Evolutionary conservation across 1,140 invertebrate species (phyloP).

Genomic region (Drosophila lacteicornis): DNA sequence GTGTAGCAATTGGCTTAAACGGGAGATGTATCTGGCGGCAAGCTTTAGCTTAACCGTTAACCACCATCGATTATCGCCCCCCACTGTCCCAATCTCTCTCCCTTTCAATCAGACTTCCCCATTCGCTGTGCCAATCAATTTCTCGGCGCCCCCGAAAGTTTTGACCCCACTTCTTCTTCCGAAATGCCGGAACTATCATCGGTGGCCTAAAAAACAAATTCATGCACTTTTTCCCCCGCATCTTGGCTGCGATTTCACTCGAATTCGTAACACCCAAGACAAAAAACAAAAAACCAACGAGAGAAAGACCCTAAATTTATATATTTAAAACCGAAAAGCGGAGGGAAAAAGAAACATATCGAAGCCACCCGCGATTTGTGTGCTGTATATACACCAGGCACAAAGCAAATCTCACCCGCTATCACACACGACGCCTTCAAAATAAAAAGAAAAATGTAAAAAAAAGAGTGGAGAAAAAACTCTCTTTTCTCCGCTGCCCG

Average conservation of each 20-base stretch:
- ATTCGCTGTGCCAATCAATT: conserved; percentile 77
- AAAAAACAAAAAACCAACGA: conserved; percentile 20
- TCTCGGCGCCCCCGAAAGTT: conserved; percentile 49
- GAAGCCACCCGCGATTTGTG: conserved; percentile 78
- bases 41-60: conserved; percentile 26
- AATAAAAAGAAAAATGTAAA: conserved; percentile 17
- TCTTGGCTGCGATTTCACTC: conserved; percentile 72
- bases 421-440: conserved; percentile 59
- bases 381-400: conserved; percentile 34
- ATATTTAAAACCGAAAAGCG: conserved; percentile 69
- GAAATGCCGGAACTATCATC: conserved; percentile 73
- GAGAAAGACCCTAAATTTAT: conserved; percentile 63
- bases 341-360: conserved; percentile 63
- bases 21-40: conserved; percentile 26
- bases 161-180: conserved; percentile 47
- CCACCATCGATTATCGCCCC: conserved; percentile 27
- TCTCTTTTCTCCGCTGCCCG: conserved; percentile 68
- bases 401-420: conserved; percentile 67
- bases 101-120: conserved; percentile 76
- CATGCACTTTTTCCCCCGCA: conserved; percentile 77
- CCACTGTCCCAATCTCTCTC: conserved; percentile 5
- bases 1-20: conserved; percentile 35
- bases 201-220: conserved; percentile 68
- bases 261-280: conserved; percentile 78
- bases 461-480: conserved; percentile 33